Conservation (phyloP, 2,113 vertebrate species). For the Dipodomys stephensi region DNA sequence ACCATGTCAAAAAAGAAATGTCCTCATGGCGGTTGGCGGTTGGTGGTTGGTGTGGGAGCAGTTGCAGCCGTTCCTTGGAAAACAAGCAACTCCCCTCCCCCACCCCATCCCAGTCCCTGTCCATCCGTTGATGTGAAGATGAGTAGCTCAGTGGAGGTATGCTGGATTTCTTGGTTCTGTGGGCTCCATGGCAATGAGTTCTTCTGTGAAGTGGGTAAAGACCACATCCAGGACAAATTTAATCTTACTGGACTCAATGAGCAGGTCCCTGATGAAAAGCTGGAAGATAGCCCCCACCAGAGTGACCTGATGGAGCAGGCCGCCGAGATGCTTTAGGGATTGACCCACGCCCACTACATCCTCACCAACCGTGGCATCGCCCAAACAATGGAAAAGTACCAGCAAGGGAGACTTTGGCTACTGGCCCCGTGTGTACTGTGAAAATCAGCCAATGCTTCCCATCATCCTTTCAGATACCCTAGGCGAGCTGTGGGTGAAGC, state of each 20-base stretch:
- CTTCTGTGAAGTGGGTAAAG: slow-evolving; percentile 97
- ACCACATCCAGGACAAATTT: slow-evolving; percentile 97
- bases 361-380: slow-evolving; percentile 97
- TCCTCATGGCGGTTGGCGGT: too few relatives aligned
- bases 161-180: slow-evolving; percentile 97
- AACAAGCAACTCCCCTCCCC: neutral
- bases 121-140: slow-evolving; percentile 86
- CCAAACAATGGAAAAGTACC: slow-evolving; percentile 97
- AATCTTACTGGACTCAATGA: slow-evolving; percentile 96
- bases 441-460: slow-evolving; percentile 98
- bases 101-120: neutral
- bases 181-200: slow-evolving; percentile 95
- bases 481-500: slow-evolving; percentile 97
- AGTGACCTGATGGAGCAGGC: slow-evolving; percentile 97
- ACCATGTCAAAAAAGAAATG: too few relatives aligned
- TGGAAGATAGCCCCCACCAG: slow-evolving; percentile 97
- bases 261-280: slow-evolving; percentile 95
- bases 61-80: neutral
- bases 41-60: too few relatives aligned
- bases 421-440: slow-evolving; percentile 96
- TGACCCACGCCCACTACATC: slow-evolving; percentile 97
- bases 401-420: slow-evolving; percentile 96
- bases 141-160: slow-evolving; percentile 96
- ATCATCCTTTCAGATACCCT: slow-evolving; percentile 97
- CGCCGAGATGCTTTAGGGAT: slow-evolving; percentile 96